Conservation (phyloP, 1,140 invertebrate genomes). For the Fopius arisanus region DNA sequence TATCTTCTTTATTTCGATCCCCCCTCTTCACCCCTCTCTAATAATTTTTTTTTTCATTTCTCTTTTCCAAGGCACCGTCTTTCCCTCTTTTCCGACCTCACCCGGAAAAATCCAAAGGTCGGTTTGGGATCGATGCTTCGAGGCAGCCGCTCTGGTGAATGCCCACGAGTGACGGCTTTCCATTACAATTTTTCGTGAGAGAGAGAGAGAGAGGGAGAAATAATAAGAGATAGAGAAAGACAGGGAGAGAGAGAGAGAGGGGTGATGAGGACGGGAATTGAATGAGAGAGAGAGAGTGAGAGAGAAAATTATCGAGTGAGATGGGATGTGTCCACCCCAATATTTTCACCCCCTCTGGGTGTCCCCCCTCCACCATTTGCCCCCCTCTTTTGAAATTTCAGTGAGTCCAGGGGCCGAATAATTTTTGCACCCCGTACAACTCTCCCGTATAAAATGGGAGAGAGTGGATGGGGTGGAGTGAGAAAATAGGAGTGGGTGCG, state of each 20-base stretch:
- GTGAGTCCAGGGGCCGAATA: constrained; percentile 41
- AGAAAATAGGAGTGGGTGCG: constrained; percentile 40
- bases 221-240: neutral
- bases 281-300: neutral
- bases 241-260: neutral
- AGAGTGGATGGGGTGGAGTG: constrained; percentile 1
- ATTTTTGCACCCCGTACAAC: constrained; percentile 49
- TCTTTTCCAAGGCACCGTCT: neutral
- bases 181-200: constrained; percentile 32
- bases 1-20: neutral
- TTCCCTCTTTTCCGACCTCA: constrained; percentile 14
- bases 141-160: constrained; percentile 33
- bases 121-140: constrained; percentile 34
- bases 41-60: constrained; percentile 10
- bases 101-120: constrained; percentile 23
- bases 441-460: constrained; percentile 12
- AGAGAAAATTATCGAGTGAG: neutral
- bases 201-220: neutral
- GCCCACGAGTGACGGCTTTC: constrained; percentile 34
- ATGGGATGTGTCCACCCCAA: neutral
- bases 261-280: neutral
- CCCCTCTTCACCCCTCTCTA: neutral
- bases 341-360: neutral
- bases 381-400: constrained; percentile 28
- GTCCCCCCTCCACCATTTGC: constrained; percentile 20